Evolutionary conservation across 2,113 vertebrate genomes (phyloP), one percentile per base, ranked within the genome.

Genomic region (rabbit (Oryctolagus cuniculus)): DNA sequence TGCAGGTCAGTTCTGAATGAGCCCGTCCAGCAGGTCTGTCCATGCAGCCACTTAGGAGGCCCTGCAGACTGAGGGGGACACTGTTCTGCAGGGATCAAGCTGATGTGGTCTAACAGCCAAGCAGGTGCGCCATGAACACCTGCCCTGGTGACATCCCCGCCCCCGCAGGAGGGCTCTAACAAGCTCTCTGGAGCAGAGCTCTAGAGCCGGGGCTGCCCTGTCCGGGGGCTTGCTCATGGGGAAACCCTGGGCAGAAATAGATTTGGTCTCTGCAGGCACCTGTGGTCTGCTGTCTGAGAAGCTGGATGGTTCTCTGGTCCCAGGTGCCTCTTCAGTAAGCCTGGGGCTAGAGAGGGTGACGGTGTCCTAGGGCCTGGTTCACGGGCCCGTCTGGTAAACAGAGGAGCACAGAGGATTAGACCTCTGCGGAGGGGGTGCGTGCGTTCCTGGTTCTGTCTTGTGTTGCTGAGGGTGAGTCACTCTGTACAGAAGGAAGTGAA

Each of bases 41-140:
- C 27, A 1, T 17, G 67, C n/a, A 1, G 21, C 61, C 25, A 3
- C 90, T 75, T 2, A 10, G 75, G 61, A 16, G 3, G 13, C 38
- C 0, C 3, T 64, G 53, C 38, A 82, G 24, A 77, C 78, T 21
- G 55, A 8, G 8, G 4, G 17, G 49, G 25, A 61, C 36, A 27
- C 69, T 22, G 0, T 53, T 49, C 82, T 44, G 7, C 21, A 34
- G 58, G 38, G 66, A 7, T 55, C 63, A 63, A 3, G 3, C 9
- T 21, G 55, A 34, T 1, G 1, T 8, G 2, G 6, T 24, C 69
- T 24, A 1, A 24, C 27, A 61, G 49, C 5, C 0, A 29, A 34
- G 38, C 86, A 24, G 81, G 78, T 3, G 2, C 73, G 38, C 61
- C 1, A 3, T 63, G 15, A 2, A 22, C 53, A 16, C 73, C 73